Evolutionary conservation across 2,113 vertebrate species (phyloP).

Genomic region (Xenopus borealis): DNA sequence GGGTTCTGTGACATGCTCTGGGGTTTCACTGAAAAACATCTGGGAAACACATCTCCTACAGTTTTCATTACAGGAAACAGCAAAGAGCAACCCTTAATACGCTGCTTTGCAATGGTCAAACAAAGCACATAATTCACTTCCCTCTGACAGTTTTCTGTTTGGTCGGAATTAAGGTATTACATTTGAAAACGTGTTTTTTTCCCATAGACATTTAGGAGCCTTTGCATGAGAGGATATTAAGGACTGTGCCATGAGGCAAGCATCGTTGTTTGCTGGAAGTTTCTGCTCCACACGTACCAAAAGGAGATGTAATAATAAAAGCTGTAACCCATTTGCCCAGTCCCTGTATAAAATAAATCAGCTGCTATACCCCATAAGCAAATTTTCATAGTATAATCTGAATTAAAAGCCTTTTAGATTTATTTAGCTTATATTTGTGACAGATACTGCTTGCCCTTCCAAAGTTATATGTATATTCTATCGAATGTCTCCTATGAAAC

Average conservation of each 20-base stretch:
- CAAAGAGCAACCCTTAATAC: slow-evolving; percentile 17
- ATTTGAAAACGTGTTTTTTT: neutral
- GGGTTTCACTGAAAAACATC: slow-evolving; percentile 68
- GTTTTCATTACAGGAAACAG: slow-evolving; percentile 47
- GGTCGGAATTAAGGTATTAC: neutral
- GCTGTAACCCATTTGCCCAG: too few species aligned
- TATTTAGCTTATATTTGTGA: too few species aligned
- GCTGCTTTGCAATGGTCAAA: slow-evolving; percentile 6
- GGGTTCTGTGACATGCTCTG: slow-evolving; percentile 58
- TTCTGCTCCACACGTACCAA: too few species aligned
- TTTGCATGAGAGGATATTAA: neutral
- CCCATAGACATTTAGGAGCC: neutral
- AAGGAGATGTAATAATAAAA: too few species aligned
- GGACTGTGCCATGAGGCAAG: neutral
- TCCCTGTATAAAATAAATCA: too few species aligned
- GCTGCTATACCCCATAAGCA: too few species aligned
- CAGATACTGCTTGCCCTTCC: too few species aligned
- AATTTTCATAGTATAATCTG: too few species aligned
- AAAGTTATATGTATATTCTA: too few species aligned
- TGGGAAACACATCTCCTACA: slow-evolving; percentile 64
- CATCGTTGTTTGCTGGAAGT: too few species aligned
- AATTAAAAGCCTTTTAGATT: too few species aligned
- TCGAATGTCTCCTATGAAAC: too few species aligned
- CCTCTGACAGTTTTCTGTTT: neutral
- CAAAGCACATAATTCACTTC: slow-evolving; percentile 14